Percentiles rank a stretch among this genome's conserved stretches.
Conservation (phyloP, 2,888 invertebrate species). For the Lasioglossum zephyrum region DNA sequence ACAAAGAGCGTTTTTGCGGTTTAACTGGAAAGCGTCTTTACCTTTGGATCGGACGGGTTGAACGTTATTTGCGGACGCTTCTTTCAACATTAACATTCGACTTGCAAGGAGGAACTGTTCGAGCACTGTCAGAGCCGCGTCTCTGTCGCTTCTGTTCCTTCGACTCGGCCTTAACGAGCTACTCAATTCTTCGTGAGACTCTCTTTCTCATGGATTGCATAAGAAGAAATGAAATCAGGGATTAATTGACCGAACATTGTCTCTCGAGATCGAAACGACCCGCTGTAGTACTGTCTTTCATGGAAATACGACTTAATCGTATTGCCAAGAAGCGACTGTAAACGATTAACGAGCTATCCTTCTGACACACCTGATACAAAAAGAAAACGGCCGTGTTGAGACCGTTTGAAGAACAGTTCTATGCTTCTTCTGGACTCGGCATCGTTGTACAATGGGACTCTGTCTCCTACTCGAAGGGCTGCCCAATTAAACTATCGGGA, state of each 20-base stretch:
- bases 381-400: not conserved
- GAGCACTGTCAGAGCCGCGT: not conserved
- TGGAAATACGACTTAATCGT: not conserved
- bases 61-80: not conserved
- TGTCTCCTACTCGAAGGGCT: not conserved
- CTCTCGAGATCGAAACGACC: not conserved
- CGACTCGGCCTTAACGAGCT: conserved; percentile 4
- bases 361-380: not conserved
- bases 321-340: not conserved
- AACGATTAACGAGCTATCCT: not conserved
- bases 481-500: not conserved
- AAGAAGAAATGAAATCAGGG: not conserved
- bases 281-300: not conserved
- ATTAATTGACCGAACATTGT: not conserved
- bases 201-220: not conserved
- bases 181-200: not conserved
- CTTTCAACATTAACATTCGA: not conserved
- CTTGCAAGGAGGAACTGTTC: not conserved
- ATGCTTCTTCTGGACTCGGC: not conserved
- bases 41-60: not conserved
- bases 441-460: not conserved
- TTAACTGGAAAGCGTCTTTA: not conserved
- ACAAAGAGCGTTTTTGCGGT: not conserved
- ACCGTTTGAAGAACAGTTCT: not conserved
- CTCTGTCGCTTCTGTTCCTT: not conserved